Evolutionary conservation across 2,888 invertebrate species (phyloP).

Genomic region (Agrilus mali): DNA sequence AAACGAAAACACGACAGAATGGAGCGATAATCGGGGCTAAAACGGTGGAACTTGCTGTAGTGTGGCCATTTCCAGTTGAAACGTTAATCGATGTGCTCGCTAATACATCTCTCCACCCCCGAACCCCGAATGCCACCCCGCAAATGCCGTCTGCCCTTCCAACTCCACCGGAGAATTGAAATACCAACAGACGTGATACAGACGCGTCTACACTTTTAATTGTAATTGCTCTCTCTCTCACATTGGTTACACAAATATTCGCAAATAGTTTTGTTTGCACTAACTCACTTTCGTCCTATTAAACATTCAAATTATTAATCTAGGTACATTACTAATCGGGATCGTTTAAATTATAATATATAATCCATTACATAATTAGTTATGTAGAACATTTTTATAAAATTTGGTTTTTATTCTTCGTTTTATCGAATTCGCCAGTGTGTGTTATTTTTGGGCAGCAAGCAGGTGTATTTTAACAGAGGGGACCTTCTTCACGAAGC

Average conservation of each 20-base stretch:
- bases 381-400: too few species aligned
- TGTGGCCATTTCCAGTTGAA: slow-evolving; percentile 30
- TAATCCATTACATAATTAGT: too few species aligned
- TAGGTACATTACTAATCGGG: too few species aligned
- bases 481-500: too few species aligned
- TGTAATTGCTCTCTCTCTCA: slow-evolving; percentile 6
- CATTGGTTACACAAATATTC: slow-evolving; percentile 7
- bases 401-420: too few species aligned
- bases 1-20: slow-evolving; percentile 25
- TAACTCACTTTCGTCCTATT: background rate
- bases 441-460: too few species aligned
- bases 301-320: too few species aligned
- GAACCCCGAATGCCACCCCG: slow-evolving; percentile 6
- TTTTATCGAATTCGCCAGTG: too few species aligned
- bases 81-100: slow-evolving; percentile 30
- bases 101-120: slow-evolving; percentile 21
- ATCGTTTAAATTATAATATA: too few species aligned
- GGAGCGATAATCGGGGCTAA: slow-evolving; percentile 25
- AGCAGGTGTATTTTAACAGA: too few species aligned
- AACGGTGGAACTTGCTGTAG: slow-evolving; percentile 21
- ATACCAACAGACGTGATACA: slow-evolving; percentile 15
- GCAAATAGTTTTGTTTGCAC: slow-evolving; percentile 8
- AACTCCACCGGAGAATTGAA: slow-evolving; percentile 13
- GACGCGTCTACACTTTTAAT: slow-evolving; percentile 13
- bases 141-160: slow-evolving; percentile 8